Evolutionary conservation across 2,888 invertebrate genomes (phyloP), one percentile per base, ranked within the genome.

Genomic region (Chrysolina americana): DNA sequence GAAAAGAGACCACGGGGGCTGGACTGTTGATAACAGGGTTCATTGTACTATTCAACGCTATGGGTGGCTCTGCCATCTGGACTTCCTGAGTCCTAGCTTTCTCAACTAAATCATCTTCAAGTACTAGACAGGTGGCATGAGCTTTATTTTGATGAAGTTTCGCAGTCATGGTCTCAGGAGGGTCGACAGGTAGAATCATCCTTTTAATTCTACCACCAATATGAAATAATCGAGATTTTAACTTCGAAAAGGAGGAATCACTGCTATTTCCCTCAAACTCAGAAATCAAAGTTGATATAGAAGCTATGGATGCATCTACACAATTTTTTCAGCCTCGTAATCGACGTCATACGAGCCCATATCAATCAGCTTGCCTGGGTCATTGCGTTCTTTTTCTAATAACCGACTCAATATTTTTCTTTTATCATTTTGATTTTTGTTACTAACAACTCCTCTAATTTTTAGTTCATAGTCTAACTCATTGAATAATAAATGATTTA

Each of bases 371-470:
- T 63, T 63, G 6, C 41, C 63, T 11, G 15, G 41, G 10, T 19
- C 21, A 28, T 41, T n/a, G 6, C 17, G 9, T 21, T 63, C 44
- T 41, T 65, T 65, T 44, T 65, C 41, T 13, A 44, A 19, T 47
- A 65, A 65, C 47, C 63, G 41, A 63, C 13, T 21, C 63, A 63
- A 36, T 36, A 65, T 21, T 65, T 44, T 65, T 47, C 44, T 65
- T 19, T 65, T 65, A 15, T 65, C 65, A 65, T 11, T 65, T 65
- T 65, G 65, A 41, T 65, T 65, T n/a, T 21, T 65, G 15, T 65
- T 21, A 41, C 19, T 19, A 13, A 44, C 44, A 44, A 65, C 28
- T 41, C 44, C 47, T 44, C 23, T 41, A 17, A 64, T 65, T 65
- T 44, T 65, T 2, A 65, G 21, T 44, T 65, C 44, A 65, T 65